Conservation (phyloP, 2,888 invertebrate species). For the Acanthoscelides obtectus region DNA sequence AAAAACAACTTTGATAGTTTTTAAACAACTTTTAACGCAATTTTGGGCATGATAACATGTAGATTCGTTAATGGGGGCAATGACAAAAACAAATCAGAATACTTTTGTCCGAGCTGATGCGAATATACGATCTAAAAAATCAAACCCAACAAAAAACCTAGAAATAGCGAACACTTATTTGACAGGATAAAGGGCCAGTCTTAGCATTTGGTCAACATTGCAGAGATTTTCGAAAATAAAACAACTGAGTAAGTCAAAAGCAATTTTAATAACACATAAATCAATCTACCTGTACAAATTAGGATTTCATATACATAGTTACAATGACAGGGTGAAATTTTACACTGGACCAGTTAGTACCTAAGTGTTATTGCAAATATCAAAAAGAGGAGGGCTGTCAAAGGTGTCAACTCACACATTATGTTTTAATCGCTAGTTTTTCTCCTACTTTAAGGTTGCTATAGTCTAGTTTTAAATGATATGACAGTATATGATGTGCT, state of each 20-base stretch:
- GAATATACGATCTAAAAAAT: too few relatives aligned
- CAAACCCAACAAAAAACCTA: too few relatives aligned
- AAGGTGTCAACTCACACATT: neutral
- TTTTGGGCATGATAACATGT: neutral
- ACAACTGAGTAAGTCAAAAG: conserved; percentile 38
- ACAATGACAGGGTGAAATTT: conserved; percentile 46
- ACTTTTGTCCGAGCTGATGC: too few relatives aligned
- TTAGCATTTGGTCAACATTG: too few relatives aligned
- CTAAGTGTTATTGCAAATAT: conserved; percentile 37
- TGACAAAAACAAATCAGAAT: too few relatives aligned
- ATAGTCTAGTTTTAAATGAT: neutral
- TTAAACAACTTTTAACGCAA: neutral
- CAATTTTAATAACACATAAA: conserved; percentile 48
- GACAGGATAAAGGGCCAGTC: too few relatives aligned
- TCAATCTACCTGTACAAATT: conserved; percentile 49
- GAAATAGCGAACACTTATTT: too few relatives aligned
- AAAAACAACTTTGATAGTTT: neutral
- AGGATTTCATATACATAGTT: conserved; percentile 45
- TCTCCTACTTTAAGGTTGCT: neutral
- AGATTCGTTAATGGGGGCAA: too few relatives aligned
- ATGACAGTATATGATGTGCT: neutral
- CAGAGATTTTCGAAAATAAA: neutral
- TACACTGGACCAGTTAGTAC: conserved; percentile 46
- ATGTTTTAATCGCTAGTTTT: neutral
- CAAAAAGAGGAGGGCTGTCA: conserved; percentile 14